Percentiles rank a stretch among this genome's conserved stretches.
These are phyloP conservation scores for Cheilosia vernalis DNA, from an alignment of 2,888 invertebrate genomes.

Conservation along the genomic window DNA sequence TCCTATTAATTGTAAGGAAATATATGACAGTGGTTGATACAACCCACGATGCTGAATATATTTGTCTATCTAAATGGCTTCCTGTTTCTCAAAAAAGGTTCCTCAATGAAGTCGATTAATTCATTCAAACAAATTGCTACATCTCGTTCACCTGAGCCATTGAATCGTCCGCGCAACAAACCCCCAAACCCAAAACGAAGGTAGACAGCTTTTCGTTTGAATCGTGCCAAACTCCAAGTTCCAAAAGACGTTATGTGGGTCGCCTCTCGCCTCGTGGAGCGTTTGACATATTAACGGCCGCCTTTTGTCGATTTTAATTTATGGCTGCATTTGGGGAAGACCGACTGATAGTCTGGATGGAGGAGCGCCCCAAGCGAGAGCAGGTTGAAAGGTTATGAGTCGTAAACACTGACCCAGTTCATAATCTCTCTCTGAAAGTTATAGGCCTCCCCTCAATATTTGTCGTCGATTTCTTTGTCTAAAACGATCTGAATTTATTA, in stretches of 20 bases:
- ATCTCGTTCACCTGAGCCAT: constrained; percentile 12
- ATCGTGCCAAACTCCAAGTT: neutral
- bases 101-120: constrained; percentile 52
- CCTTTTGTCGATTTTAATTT: constrained; percentile 56
- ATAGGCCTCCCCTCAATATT: constrained; percentile 49
- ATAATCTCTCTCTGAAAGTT: constrained; percentile 42
- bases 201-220: constrained; percentile 7
- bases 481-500: constrained; percentile 62
- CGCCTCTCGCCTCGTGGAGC: constrained; percentile 18
- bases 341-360: constrained; percentile 26
- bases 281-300: constrained; percentile 63
- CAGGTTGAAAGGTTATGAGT: constrained; percentile 61
- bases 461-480: constrained; percentile 67
- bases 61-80: constrained; percentile 22
- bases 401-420: constrained; percentile 71
- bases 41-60: constrained; percentile 34
- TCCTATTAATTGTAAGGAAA: constrained; percentile 45
- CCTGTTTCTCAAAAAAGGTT: neutral
- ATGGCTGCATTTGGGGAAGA: constrained; percentile 53
- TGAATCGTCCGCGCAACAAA: neutral
- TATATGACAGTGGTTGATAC: neutral
- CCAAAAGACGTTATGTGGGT: constrained; percentile 42
- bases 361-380: neutral
- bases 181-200: constrained; percentile 21
- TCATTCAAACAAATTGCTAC: constrained; percentile 30